Percentiles rank a stretch among this genome's conserved stretches.
These are phyloP conservation scores for Indicator indicator DNA, from an alignment of 2,113 vertebrate species.

Conservation along the genomic window DNA sequence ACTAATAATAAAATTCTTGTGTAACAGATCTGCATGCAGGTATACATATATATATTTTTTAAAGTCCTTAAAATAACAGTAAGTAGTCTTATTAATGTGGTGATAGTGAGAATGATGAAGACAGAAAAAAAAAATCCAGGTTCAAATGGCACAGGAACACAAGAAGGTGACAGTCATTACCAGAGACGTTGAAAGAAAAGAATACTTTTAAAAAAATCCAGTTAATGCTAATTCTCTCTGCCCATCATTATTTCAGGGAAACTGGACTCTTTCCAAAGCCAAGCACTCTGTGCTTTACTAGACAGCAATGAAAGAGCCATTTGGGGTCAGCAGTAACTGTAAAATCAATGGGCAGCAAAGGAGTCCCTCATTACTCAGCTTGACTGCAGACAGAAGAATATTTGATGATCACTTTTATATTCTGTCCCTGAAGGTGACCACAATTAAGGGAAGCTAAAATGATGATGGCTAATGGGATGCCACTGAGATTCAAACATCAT, in stretches of 20 bases:
- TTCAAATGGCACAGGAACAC: neutral
- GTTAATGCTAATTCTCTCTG: constrained; percentile 30
- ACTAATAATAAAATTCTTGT: neutral
- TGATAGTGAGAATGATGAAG: neutral
- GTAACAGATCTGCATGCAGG: neutral
- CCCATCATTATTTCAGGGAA: constrained; percentile 40
- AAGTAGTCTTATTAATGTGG: neutral
- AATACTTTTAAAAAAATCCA: neutral
- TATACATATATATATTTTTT: neutral
- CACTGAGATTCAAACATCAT: neutral
- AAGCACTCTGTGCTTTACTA: constrained; percentile 1
- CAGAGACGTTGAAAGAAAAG: neutral
- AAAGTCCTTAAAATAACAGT: neutral
- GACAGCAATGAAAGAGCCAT: constrained; percentile 32
- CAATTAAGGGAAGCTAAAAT: constrained; percentile 29
- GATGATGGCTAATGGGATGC: neutral
- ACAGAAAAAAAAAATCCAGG: neutral
- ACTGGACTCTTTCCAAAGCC: constrained; percentile 37
- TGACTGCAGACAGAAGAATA: constrained; percentile 36
- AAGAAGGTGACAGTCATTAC: neutral
- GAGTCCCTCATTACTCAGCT: constrained; percentile 45
- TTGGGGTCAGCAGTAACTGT: constrained; percentile 40
- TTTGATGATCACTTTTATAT: constrained; percentile 34
- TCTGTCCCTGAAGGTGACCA: constrained; percentile 23
- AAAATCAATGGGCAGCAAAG: constrained; percentile 49